Base-by-base conservation (phyloP, 2,888 invertebrate genomes). In the Girardia tigrina region DNA sequence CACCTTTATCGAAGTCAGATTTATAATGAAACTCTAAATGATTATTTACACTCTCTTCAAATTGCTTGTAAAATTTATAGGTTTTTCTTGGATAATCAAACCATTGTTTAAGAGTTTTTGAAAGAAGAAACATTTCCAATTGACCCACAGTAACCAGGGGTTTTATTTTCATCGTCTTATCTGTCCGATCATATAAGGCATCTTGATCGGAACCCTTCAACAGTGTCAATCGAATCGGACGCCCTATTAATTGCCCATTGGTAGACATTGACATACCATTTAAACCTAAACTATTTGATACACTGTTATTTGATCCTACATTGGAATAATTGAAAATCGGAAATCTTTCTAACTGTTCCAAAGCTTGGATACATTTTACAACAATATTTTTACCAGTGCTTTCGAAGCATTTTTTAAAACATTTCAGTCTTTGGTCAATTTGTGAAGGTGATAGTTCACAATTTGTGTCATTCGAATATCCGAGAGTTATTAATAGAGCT, bases 1-100 rank as follows among this genome's bases (percentile, higher is more conserved):
- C 97, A 82, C 93, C 92, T 81, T 94, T 93, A 85, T 97, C 95
- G 83, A 97, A 97, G 83, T 97, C 94, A 80, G 90, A 89, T 83
- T 90, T 88, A 82, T 91, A 89, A 75, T 88, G 88, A 81, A 91
- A 91, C 29, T 73, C 74, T 8, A 80, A 70, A 26, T 73, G 36
- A 71, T 77, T 77, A 26, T 79, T 77, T 23, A 79, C 79, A n/a
- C 88, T 87, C 71, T 92, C 90, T 80, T 90, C 90, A 26, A 95
- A 86, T 82, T 89, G 90, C 82, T 91, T 91, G 72, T 97, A 89
- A 85, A 91, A 98, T 78, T 90, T 88, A 83, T 91, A 94, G 0
- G 91, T 89, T 1, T 88, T 85, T 28, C 97, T 87, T 74, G 94
- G 94, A 86, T 91, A 91, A 85, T 97, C 95, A 85, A 94, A 93